Evolutionary conservation across 2,888 invertebrate genomes (phyloP), one percentile per base, ranked within the genome.

Genomic region (Prenolepis imparis): DNA sequence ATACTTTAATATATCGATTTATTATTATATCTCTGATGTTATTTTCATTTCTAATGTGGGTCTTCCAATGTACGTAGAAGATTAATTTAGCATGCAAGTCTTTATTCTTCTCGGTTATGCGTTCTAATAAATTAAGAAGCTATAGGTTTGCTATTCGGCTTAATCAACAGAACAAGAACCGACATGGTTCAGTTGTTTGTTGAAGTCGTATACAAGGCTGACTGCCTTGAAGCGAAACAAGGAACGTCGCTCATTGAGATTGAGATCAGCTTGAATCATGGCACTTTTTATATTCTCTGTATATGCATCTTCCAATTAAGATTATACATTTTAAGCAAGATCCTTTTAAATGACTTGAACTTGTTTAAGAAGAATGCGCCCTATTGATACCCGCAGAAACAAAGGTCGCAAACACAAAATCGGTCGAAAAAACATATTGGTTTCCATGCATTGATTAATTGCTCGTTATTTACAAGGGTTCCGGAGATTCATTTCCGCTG

Each of bases 261-360:
- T 32, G 5, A 44, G 80, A 75, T 68, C 84, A 36, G 82, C 59
- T 72, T 61, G 24, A 70, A 52, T 73, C 67, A 59, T 63, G 44
- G n/a, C 32, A 63, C 82, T 84, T 88, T 90, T 89, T 84, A 59
- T 24, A 41, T 67, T 63, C 39, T 63, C 78, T 88, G 87, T 83
- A 81, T 28, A 78, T 88, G 88, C 88, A 91, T 90, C 90, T 90
- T 91, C 89, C 91, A 92, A 92, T 92, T 92, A 91, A 92, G 91
- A 91, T 90, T 85, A 89, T 87, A 90, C 87, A 89, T 90, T 92
- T 91, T 89, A 90, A 89, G 87, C 82, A 84, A 83, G 73, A 39
- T 77, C 44, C 28, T 61, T 32, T 61, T 73, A 74, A 89, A 89
- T 86, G 75, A 88, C 82, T 77, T 55, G 78, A 57, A 55, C 63